These are phyloP conservation scores for Plemyria rubiginata DNA, from an alignment of 2,888 invertebrate species.

Conservation along the genomic window DNA sequence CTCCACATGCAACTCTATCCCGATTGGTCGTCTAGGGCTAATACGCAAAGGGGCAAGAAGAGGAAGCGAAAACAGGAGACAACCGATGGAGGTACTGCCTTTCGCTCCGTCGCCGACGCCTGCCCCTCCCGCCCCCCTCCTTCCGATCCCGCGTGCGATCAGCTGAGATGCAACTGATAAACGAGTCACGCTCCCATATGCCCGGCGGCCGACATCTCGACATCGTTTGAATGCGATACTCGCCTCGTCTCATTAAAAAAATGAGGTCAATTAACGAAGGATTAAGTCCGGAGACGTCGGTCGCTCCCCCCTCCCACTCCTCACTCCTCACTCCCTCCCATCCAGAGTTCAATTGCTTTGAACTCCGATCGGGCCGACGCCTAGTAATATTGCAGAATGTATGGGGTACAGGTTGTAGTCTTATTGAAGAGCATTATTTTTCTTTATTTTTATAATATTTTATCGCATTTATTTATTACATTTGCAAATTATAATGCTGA, in stretches of 20 bases:
- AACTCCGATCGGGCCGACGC: conserved; percentile 69
- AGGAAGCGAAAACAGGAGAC: conserved; percentile 99
- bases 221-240: conserved; percentile 51
- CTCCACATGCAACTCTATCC: conserved; percentile 99
- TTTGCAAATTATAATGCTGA: conserved; percentile 69
- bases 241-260: conserved; percentile 69
- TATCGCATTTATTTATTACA: conserved; percentile 83
- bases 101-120: conserved; percentile 71
- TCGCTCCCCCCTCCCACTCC: conserved; percentile 62
- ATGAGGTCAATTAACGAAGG: conserved; percentile 80
- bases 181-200: conserved; percentile 56
- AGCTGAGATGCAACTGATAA: conserved; percentile 34
- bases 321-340: conserved; percentile 44
- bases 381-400: conserved; percentile 77
- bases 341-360: conserved; percentile 75
- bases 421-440: conserved; percentile 71
- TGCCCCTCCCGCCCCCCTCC: conserved; percentile 35
- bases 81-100: conserved; percentile 96
- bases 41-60: conserved; percentile 99
- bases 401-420: conserved; percentile 84
- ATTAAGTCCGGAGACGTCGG: conserved; percentile 75
- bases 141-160: conserved; percentile 30
- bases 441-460: conserved; percentile 75
- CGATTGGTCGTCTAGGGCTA: conserved; percentile 99
- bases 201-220: conserved; percentile 66